Percentiles rank a stretch among this genome's conserved stretches.
phyloP scores from a whole-genome alignment of 2,888 invertebrate genomes.

The Plagiodera versicolora region DNA sequence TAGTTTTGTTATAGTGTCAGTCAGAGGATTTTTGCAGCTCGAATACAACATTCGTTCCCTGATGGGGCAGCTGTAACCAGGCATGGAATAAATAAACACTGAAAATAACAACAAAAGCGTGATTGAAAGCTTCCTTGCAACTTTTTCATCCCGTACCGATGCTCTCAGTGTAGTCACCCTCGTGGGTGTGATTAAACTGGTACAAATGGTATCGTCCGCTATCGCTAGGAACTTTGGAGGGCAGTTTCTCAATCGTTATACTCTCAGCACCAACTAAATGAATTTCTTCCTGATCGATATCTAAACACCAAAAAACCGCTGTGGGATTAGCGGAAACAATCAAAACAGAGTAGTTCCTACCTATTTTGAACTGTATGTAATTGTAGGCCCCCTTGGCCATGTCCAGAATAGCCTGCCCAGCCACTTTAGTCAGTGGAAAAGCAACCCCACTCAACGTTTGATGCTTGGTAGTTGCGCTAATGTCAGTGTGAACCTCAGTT shows the following conservation, averaged over 20 bases:
- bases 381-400: constrained; percentile 75
- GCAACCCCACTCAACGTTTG: constrained; percentile 89
- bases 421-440: constrained; percentile 84
- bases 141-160: constrained; percentile 62
- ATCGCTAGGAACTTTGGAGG: constrained; percentile 80
- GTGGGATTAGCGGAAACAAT: background rate
- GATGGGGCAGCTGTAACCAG: constrained; percentile 92
- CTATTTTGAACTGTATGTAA: constrained; percentile 87
- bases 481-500: constrained; percentile 70
- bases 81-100: constrained; percentile 99
- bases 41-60: constrained; percentile 99
- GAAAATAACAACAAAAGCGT: constrained; percentile 44
- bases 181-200: constrained; percentile 88
- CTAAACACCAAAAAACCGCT: constrained; percentile 49
- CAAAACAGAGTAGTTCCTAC: constrained; percentile 51
- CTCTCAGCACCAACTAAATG: constrained; percentile 76
- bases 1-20: constrained; percentile 77
- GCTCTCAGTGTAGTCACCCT: constrained; percentile 86
- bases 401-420: constrained; percentile 73
- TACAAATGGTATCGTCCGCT: constrained; percentile 90
- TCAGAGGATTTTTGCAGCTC: constrained; percentile 91
- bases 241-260: constrained; percentile 69
- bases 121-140: too few species aligned
- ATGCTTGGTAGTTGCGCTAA: constrained; percentile 79
- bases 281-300: constrained; percentile 85